Evolutionary conservation across 1,140 invertebrate species (phyloP).

Genomic region (Zaprionus nigranus): DNA sequence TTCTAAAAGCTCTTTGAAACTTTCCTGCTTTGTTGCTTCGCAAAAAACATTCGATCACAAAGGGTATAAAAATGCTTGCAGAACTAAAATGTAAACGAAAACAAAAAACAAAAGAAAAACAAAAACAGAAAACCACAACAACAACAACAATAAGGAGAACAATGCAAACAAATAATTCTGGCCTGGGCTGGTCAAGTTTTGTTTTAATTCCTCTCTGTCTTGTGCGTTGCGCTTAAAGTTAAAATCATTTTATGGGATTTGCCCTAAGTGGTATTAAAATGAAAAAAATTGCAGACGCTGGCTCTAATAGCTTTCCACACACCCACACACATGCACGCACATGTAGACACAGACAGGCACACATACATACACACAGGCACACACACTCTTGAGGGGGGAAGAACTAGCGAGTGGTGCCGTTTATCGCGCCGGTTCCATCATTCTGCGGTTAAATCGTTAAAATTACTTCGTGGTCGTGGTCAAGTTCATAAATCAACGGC

Average conservation of each 20-base stretch:
- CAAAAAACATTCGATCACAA: neutral
- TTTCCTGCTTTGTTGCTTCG: neutral
- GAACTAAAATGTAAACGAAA: neutral
- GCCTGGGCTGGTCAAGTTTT: slow-evolving; percentile 5
- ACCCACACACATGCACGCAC: slow-evolving; percentile 30
- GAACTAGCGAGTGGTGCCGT: slow-evolving; percentile 43
- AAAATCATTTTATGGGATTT: slow-evolving; percentile 73
- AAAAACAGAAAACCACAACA: neutral
- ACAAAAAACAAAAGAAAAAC: neutral
- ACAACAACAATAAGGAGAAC: neutral
- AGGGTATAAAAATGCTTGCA: neutral
- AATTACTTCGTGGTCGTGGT: slow-evolving; percentile 78
- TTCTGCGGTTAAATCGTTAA: slow-evolving; percentile 81
- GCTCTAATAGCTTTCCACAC: slow-evolving; percentile 75
- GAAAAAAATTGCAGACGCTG: slow-evolving; percentile 69
- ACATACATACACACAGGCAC: slow-evolving; percentile 13
- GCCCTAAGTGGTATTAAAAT: slow-evolving; percentile 70
- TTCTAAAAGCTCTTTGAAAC: neutral
- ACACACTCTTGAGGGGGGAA: slow-evolving; percentile 5
- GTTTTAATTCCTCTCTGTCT: slow-evolving; percentile 24
- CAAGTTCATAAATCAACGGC: slow-evolving; percentile 80
- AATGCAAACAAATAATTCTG: slow-evolving; percentile 2
- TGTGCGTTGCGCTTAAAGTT: slow-evolving; percentile 51
- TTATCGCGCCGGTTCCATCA: slow-evolving; percentile 79
- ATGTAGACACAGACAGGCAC: neutral